Evolutionary conservation across 2,113 vertebrate genomes (phyloP).

Genomic region (Tauraco erythrolophus): DNA sequence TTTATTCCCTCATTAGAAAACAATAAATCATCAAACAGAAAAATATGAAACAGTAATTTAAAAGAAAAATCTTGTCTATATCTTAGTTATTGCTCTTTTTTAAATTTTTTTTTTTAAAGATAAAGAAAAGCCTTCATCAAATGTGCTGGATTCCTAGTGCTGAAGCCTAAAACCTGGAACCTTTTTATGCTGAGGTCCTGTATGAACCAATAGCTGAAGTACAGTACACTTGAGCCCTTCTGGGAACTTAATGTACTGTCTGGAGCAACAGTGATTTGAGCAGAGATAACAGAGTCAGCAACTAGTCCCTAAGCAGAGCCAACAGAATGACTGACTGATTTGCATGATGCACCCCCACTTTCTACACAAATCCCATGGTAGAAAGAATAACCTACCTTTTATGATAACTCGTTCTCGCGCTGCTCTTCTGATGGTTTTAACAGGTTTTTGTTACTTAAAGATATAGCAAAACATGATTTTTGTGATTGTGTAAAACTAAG

Average conservation of each 20-base stretch:
- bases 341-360: not conserved
- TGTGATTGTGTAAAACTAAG: not conserved
- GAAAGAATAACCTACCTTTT: not conserved
- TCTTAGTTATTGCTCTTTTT: not conserved
- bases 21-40: conserved; percentile 14
- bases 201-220: not conserved
- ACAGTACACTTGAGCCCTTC: not conserved
- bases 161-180: not conserved
- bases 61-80: not conserved
- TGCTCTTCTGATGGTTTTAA: not conserved
- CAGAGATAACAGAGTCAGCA: not conserved
- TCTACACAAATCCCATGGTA: rapidly evolving
- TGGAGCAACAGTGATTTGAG: not conserved
- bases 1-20: conserved; percentile 25
- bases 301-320: not conserved
- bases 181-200: not conserved
- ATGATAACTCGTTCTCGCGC: not conserved
- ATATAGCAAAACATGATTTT: not conserved
- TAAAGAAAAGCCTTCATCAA: not conserved
- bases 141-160: not conserved
- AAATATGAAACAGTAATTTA: not conserved
- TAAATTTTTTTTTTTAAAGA: not conserved
- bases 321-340: not conserved
- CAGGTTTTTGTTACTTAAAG: not conserved
- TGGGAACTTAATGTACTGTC: not conserved